These are phyloP conservation scores for Chloropsis cyanopogon DNA, from an alignment of 2,113 vertebrate species.

Conservation along the genomic window DNA sequence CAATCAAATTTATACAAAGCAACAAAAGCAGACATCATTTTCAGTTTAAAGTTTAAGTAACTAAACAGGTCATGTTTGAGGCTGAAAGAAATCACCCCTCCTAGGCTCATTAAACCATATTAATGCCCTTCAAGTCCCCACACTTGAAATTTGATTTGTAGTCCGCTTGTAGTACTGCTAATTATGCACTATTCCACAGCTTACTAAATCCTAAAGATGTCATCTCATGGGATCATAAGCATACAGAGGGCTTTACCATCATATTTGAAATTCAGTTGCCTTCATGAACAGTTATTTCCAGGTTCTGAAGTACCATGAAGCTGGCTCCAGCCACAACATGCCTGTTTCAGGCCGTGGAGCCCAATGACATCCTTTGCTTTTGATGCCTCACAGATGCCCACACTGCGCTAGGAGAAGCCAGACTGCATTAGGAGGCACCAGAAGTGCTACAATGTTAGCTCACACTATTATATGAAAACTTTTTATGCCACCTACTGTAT, in stretches of 20 bases:
- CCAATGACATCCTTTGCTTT: neutral
- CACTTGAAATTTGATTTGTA: neutral
- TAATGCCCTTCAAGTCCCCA: neutral
- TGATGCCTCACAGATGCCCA: accelerated
- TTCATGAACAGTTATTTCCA: neutral
- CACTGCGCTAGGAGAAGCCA: neutral
- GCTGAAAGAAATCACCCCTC: neutral
- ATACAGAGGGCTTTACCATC: neutral
- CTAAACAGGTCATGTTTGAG: neutral
- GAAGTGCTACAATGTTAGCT: neutral
- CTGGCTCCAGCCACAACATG: neutral
- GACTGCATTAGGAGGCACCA: neutral
- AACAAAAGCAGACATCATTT: neutral
- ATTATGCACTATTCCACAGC: neutral
- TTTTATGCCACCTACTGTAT: neutral
- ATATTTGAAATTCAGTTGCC: neutral
- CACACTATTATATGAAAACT: neutral
- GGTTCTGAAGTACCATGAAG: neutral
- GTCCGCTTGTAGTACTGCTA: neutral
- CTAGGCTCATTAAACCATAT: neutral
- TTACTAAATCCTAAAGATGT: neutral
- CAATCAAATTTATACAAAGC: neutral
- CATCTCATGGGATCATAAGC: neutral
- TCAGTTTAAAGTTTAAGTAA: neutral
- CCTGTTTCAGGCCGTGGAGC: neutral